These are phyloP conservation scores for Nysson spinosus DNA, from an alignment of 2,888 invertebrate genomes.

Conservation along the genomic window DNA sequence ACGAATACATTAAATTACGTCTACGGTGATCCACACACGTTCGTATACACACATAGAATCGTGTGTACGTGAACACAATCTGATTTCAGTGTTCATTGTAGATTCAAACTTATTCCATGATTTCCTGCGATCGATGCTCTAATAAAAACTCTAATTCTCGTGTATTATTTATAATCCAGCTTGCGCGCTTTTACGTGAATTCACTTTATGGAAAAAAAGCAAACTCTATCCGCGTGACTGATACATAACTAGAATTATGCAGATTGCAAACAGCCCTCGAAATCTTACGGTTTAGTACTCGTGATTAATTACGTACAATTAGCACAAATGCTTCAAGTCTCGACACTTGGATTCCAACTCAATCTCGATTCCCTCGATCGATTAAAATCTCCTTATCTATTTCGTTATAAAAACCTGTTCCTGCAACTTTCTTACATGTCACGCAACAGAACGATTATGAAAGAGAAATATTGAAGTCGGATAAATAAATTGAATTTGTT, in stretches of 20 bases:
- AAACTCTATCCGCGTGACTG: conserved; percentile 22
- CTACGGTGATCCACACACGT: conserved; percentile 44
- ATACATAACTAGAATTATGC: conserved; percentile 44
- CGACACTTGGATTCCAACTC: background rate
- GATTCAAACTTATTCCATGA: conserved; percentile 19
- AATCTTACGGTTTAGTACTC: conserved; percentile 7
- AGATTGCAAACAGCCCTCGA: conserved; percentile 51
- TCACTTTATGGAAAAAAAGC: conserved; percentile 5
- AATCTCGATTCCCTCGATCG: background rate
- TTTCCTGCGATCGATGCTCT: conserved; percentile 10
- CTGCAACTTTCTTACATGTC: background rate
- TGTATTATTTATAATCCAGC: conserved; percentile 1
- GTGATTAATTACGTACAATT: background rate
- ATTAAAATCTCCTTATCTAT: background rate
- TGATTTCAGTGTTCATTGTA: conserved; percentile 25
- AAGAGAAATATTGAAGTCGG: background rate
- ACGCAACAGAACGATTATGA: conserved; percentile 9
- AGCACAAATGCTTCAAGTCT: conserved; percentile 1
- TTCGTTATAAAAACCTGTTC: background rate
- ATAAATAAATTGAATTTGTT: background rate
- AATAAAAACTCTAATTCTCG: background rate
- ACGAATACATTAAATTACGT: conserved; percentile 64
- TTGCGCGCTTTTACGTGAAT: background rate
- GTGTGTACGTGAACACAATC: conserved; percentile 12
- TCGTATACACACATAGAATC: conserved; percentile 23